Conservation (phyloP, 2,113 vertebrate genomes). For the Triplophysa siluroides region DNA sequence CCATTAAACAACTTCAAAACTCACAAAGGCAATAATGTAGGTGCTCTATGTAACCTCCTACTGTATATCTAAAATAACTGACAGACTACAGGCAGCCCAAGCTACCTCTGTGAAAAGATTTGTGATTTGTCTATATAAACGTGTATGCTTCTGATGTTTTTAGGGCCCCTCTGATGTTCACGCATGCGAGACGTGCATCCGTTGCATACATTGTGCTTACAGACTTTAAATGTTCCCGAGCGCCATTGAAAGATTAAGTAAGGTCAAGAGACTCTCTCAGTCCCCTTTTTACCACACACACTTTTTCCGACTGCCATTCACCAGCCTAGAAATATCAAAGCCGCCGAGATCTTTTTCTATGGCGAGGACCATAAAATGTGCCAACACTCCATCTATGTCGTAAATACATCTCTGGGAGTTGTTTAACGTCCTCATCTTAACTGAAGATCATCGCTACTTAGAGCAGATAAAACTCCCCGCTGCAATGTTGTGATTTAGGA, state of each 20-base stretch:
- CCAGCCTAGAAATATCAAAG: neutral
- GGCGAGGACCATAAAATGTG: neutral
- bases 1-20: too few species aligned
- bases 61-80: too few species aligned
- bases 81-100: too few species aligned
- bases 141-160: neutral
- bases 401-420: slow-evolving; percentile 16
- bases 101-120: neutral
- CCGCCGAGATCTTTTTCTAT: neutral
- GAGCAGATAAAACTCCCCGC: slow-evolving; percentile 5
- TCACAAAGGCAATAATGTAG: too few species aligned
- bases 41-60: too few species aligned
- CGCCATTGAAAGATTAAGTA: neutral
- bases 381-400: slow-evolving; percentile 1
- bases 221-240: neutral
- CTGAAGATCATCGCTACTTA: slow-evolving; percentile 19
- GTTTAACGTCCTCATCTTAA: slow-evolving; percentile 17
- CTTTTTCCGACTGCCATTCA: neutral
- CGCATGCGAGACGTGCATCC: neutral
- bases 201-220: neutral
- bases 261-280: neutral
- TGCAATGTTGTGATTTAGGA: slow-evolving; percentile 23
- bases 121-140: neutral
- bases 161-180: neutral
- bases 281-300: neutral